Evolutionary conservation across 2,888 invertebrate genomes (phyloP).

Genomic region (Folsomia candida): DNA sequence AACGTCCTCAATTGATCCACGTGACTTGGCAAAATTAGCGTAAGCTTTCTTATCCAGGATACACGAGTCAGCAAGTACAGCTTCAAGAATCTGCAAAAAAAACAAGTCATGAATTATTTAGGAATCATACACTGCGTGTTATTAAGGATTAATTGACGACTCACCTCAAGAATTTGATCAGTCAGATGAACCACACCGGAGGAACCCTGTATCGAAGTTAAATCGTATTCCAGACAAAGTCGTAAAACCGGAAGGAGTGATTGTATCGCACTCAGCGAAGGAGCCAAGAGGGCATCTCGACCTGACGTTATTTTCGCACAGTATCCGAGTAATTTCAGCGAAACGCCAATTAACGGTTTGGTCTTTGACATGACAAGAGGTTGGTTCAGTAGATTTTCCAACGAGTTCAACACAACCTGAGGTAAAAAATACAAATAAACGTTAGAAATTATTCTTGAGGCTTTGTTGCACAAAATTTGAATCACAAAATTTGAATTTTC

Average conservation of each 20-base stretch:
- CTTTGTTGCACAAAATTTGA: no score
- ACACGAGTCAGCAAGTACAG: conserved; percentile 79
- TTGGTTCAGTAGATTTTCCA: conserved; percentile 60
- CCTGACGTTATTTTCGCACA: conserved; percentile 68
- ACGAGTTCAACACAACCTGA: conserved; percentile 70
- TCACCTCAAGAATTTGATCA: conserved; percentile 49
- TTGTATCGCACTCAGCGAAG: conserved; percentile 77
- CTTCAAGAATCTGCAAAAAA: conserved; percentile 79
- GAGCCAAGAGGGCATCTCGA: conserved; percentile 75
- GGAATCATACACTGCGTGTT: no score
- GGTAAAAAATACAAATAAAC: background rate
- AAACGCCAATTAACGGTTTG: conserved; percentile 79
- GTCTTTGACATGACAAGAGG: conserved; percentile 82
- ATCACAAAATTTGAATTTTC: background rate
- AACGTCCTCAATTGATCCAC: conserved; percentile 49
- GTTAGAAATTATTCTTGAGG: no score
- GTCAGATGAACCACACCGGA: conserved; percentile 49
- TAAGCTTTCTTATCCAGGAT: conserved; percentile 43
- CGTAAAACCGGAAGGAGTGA: conserved; percentile 82
- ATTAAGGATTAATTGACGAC: background rate
- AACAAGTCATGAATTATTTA: conserved; percentile 1
- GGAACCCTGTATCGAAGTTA: conserved; percentile 47
- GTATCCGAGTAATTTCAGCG: conserved; percentile 82
- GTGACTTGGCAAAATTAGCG: conserved; percentile 42
- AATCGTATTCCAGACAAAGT: conserved; percentile 54